Evolutionary conservation across 2,113 vertebrate species (phyloP).

Genomic region (Balaenoptera acutorostrata): DNA sequence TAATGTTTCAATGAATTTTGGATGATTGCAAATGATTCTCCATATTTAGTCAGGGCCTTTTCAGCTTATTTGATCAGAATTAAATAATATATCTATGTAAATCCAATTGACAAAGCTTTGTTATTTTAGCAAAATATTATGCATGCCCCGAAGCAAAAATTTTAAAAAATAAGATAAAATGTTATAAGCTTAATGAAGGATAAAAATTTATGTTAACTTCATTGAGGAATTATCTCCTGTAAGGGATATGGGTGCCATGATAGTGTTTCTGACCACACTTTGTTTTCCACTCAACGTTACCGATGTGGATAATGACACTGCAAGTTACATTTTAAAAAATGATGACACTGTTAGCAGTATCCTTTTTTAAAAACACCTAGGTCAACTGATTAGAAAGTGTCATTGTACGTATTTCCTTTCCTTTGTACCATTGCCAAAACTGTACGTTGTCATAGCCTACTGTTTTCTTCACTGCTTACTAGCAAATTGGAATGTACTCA

Average conservation of each 20-base stretch:
- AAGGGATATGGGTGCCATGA: not conserved
- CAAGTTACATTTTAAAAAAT: not conserved
- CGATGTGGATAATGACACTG: not conserved
- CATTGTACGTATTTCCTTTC: not conserved
- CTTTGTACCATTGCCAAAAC: not conserved
- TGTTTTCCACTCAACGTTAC: not conserved
- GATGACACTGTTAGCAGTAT: not conserved
- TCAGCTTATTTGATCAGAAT: not conserved
- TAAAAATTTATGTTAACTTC: not conserved
- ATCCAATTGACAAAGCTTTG: not conserved
- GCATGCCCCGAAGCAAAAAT: not conserved
- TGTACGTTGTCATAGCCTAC: not conserved
- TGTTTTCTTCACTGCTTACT: not conserved
- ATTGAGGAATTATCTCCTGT: not conserved
- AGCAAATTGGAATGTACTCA: not conserved
- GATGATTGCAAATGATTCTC: not conserved
- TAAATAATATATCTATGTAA: not conserved
- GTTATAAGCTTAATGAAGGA: not conserved
- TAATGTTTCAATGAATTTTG: not conserved
- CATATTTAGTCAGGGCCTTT: not conserved
- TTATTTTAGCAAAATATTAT: conserved; percentile 20
- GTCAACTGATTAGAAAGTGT: not conserved
- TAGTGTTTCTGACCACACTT: not conserved
- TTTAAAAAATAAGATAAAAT: not conserved
- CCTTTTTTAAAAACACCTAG: not conserved